phyloP scores from a whole-genome alignment of 2,888 invertebrate species.

The Alcis repandata region DNA sequence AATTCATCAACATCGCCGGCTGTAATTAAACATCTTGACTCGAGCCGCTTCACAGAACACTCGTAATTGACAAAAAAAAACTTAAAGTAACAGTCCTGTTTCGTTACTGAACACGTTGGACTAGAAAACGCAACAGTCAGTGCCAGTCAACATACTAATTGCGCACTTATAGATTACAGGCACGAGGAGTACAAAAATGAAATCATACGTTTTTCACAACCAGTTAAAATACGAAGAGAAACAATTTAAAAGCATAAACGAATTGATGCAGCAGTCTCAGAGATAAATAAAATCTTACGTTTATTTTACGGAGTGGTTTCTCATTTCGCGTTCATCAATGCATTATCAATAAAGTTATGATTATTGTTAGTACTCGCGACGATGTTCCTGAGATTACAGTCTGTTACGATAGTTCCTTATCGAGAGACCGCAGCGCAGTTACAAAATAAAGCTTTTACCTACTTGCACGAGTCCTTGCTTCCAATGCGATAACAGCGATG shows the following conservation, averaged over 20 bases:
- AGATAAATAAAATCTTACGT: constrained; percentile 26
- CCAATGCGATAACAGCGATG: constrained; percentile 44
- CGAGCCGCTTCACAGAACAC: constrained; percentile 44
- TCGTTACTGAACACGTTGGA: constrained; percentile 36
- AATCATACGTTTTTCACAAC: neutral
- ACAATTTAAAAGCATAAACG: constrained; percentile 21
- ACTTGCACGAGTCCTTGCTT: constrained; percentile 31
- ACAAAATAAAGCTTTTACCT: constrained; percentile 47
- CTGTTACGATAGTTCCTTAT: constrained; percentile 37
- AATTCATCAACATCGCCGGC: constrained; percentile 71
- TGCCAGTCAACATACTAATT: constrained; percentile 29
- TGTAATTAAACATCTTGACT: constrained; percentile 46
- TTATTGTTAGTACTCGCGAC: constrained; percentile 16
- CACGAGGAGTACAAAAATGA: constrained; percentile 11
- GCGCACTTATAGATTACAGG: constrained; percentile 18
- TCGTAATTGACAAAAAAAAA: constrained; percentile 39
- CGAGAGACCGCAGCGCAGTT: constrained; percentile 41
- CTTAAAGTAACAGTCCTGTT: constrained; percentile 33
- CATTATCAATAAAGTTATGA: constrained; percentile 20
- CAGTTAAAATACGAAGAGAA: constrained; percentile 2
- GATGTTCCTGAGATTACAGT: constrained; percentile 37
- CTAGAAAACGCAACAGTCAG: constrained; percentile 36
- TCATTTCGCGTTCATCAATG: constrained; percentile 19
- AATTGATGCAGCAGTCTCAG: constrained; percentile 21
- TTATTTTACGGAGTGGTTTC: constrained; percentile 28